Percentiles rank a stretch among this genome's conserved stretches.
phyloP scores from a whole-genome alignment of 2,888 invertebrate genomes.

The Hydrotaea diabolus region DNA sequence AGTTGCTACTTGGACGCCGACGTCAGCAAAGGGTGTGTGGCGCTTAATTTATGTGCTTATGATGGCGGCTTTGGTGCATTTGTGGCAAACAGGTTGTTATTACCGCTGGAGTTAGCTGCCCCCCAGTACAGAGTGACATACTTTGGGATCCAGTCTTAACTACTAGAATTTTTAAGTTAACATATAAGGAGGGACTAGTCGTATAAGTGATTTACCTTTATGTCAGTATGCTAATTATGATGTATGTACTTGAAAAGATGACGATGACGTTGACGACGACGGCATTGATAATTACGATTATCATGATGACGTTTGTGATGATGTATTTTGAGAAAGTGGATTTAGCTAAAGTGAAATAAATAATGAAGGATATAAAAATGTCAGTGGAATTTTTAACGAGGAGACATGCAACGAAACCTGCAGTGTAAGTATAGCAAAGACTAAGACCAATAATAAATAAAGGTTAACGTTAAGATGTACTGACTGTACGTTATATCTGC shows the following conservation, averaged over 20 bases:
- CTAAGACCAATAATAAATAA: no score
- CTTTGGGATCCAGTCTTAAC: conserved; percentile 49
- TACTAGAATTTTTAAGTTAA: conserved; percentile 62
- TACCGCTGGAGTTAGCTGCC: conserved; percentile 56
- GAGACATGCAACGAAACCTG: no score
- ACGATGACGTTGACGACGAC: conserved; percentile 11
- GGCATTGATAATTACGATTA: conserved; percentile 12
- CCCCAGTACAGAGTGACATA: neutral
- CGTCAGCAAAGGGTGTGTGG: conserved; percentile 47
- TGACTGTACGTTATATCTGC: no score
- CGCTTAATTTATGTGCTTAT: conserved; percentile 56
- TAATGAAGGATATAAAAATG: neutral
- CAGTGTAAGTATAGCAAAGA: no score
- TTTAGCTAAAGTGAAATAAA: conserved; percentile 54
- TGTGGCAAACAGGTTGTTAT: conserved; percentile 54
- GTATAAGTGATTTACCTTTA: conserved; percentile 57
- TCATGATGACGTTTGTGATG: conserved; percentile 28
- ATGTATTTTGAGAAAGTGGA: conserved; percentile 55
- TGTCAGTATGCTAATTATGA: conserved; percentile 15
- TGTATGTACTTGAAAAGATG: conserved; percentile 14
- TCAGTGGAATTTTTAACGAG: neutral
- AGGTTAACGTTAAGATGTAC: no score
- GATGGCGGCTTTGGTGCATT: conserved; percentile 50
- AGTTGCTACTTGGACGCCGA: conserved; percentile 26
- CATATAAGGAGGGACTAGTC: conserved; percentile 61